Base-by-base conservation (phyloP, 2,797 vertebrate species). In the Sebastes umbrosus region DNA sequence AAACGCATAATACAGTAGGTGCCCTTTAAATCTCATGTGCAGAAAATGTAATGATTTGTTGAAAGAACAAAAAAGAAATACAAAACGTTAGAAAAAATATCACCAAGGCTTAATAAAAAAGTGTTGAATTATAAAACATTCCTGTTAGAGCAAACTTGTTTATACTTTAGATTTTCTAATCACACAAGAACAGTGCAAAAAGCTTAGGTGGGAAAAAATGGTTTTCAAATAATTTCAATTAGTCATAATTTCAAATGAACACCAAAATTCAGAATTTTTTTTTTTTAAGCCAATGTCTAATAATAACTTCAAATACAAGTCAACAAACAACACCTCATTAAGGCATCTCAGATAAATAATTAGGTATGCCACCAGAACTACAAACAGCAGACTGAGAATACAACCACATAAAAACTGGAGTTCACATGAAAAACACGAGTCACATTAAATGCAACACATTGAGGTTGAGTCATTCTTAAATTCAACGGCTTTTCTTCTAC, bases 391-490 rank as follows among this genome's bases (percentile, higher is more conserved):
- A 63, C 50, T 3, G 8, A 43, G 1, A 62, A 10, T 24, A 29
- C 3, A 58, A 10, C 4, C 25, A 52, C 46, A 52, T 16, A 18
- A 59, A 9, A n/a, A 34, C 11, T 4, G 31, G 16, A 39, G 14
- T 25, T 50, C 16, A 31, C 18, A 22, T 18, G 8, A 20, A 32
- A 46, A 46, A 14, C 24, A 58, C 8, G 16, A 50, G 57, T 16
- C 29, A 52, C 36, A 29, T 20, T 62, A 63, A 76, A 75, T 67
- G 18, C 14, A 62, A 63, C 11, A 59, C 11, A 70, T 73, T 75
- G 3, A 52, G 43, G 58, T 66, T 50, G 69, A 80, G 80, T 81
- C 78, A 73, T 64, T 66, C 18, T 58, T 71, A 36, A 75, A 79
- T 16, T 50, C 16, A 25, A n/a, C 60, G 62, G 25, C 50, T 50